A percentile compares a stretch with the other conserved stretches of the same genome.
Evolutionary conservation across 2,113 vertebrate species (phyloP).

Genomic region (Chiloscyllium plagiosum): DNA sequence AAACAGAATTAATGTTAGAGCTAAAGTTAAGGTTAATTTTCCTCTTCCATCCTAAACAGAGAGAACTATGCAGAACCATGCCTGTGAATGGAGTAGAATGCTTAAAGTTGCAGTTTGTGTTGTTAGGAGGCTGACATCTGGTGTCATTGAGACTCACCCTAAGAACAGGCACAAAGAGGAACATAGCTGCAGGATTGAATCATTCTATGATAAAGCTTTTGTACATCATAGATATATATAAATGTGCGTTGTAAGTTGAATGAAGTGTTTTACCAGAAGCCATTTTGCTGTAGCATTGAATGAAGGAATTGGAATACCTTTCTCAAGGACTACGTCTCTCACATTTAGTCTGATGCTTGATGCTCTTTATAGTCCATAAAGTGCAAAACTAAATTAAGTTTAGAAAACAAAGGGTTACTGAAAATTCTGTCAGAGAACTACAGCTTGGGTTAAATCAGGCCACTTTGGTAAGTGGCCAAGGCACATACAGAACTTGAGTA

Average conservation of each 20-base stretch:
- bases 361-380: neutral
- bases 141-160: neutral
- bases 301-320: neutral
- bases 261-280: neutral
- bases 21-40: neutral
- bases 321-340: neutral
- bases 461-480: neutral
- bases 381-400: neutral
- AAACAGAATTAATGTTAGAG: neutral
- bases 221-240: neutral
- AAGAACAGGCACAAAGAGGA: neutral
- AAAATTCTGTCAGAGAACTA: neutral
- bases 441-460: neutral
- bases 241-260: neutral
- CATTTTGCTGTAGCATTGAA: neutral
- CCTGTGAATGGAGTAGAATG: neutral
- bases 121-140: neutral
- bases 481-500: slow-evolving; percentile 12
- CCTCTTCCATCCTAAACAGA: neutral
- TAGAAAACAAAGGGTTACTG: slow-evolving; percentile 8
- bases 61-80: neutral
- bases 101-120: neutral
- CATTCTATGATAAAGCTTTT: neutral
- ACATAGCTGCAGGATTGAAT: neutral
- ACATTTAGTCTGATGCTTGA: neutral